Percentiles rank a stretch among this genome's conserved stretches.
These are phyloP conservation scores for Ramphastos sulfuratus DNA, from an alignment of 2,113 vertebrate genomes.

Conservation along the genomic window DNA sequence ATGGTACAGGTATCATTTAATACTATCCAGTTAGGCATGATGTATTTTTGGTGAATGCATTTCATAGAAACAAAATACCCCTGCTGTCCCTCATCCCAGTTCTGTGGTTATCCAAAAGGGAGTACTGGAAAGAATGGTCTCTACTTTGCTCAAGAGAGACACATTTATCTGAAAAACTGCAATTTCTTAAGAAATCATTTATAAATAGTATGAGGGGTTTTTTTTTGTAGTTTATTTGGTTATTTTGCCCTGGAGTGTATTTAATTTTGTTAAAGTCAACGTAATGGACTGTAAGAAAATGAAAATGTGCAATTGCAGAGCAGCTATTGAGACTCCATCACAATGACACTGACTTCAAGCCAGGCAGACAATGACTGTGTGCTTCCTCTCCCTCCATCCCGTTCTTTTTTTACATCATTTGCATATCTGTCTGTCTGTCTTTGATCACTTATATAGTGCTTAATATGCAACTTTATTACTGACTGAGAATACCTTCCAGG, in stretches of 20 bases:
- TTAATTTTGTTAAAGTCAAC: conserved; percentile 17
- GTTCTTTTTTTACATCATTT: neutral
- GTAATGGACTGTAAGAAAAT: conserved; percentile 1
- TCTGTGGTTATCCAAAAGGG: neutral
- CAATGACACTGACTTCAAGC: neutral
- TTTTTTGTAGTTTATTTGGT: neutral
- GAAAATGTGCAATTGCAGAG: neutral
- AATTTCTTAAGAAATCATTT: neutral
- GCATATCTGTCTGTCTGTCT: neutral
- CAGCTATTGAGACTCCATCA: neutral
- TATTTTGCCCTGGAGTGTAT: neutral
- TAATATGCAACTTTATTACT: neutral
- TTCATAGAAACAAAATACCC: neutral
- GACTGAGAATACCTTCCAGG: neutral
- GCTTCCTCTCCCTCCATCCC: neutral
- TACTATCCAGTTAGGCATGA: accelerated
- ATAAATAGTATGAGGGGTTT: neutral
- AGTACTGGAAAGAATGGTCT: neutral
- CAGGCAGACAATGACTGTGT: neutral
- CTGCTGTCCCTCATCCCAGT: neutral
- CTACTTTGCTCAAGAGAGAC: neutral
- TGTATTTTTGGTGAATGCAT: neutral
- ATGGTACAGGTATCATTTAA: neutral
- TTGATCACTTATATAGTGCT: neutral
- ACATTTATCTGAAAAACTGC: neutral